phyloP scores from a whole-genome alignment of 2,888 invertebrate species.

The Opisthograptis luteolata region DNA sequence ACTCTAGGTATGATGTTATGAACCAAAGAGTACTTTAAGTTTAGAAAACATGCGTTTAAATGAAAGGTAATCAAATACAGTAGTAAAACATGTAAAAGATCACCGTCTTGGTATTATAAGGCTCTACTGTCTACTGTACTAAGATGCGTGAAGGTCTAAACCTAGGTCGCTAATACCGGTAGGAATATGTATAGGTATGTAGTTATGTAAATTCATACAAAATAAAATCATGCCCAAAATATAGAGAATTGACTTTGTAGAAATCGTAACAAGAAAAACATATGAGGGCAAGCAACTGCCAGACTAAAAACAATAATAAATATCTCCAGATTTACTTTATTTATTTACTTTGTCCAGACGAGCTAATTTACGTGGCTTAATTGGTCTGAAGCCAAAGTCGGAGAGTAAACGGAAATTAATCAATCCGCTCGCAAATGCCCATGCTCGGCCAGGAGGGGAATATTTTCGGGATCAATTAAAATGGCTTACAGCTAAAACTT shows the following conservation, averaged over 20 bases:
- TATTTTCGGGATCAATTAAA: constrained; percentile 29
- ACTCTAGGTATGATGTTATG: too few relatives aligned
- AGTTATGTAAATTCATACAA: not conserved
- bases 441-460: constrained; percentile 37
- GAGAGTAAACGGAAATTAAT: constrained; percentile 64
- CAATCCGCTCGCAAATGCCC: constrained; percentile 55
- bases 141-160: too few relatives aligned
- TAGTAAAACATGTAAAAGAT: too few relatives aligned
- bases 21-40: too few relatives aligned
- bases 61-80: too few relatives aligned
- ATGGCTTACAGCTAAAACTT: constrained; percentile 26
- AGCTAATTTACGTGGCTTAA: constrained; percentile 35
- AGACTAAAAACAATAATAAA: not conserved
- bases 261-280: constrained; percentile 1
- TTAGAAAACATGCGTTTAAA: too few relatives aligned
- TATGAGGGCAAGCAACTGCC: not conserved
- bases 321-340: not conserved
- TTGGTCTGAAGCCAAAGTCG: constrained; percentile 45
- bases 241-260: constrained; percentile 13
- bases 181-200: not conserved
- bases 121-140: too few relatives aligned
- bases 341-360: constrained; percentile 11
- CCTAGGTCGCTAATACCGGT: too few relatives aligned
- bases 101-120: too few relatives aligned
- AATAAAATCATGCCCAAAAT: constrained; percentile 26